A percentile compares a stretch with the other conserved stretches of the same genome.
Conservation (phyloP, 2,888 invertebrate genomes). For the Luperina nickerlii region DNA sequence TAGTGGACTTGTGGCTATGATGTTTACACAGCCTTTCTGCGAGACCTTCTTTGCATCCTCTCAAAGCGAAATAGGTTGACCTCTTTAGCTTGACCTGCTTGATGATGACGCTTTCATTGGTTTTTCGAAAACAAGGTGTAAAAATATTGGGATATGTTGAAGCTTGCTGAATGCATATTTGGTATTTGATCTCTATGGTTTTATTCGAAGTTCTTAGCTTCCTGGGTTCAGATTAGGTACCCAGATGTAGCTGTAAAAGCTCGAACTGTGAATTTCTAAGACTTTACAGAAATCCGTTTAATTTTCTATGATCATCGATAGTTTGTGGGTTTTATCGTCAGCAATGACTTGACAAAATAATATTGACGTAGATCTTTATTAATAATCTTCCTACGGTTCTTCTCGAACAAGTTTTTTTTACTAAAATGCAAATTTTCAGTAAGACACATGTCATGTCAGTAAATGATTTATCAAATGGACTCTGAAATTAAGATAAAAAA, state of each 20-base stretch:
- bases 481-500: constrained; percentile 52
- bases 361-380: constrained; percentile 11
- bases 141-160: neutral
- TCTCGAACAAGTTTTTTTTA: neutral
- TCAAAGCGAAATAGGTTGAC: constrained; percentile 55
- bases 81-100: constrained; percentile 55
- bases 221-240: neutral
- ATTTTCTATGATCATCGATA: no score
- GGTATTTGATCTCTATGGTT: neutral
- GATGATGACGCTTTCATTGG: constrained; percentile 17
- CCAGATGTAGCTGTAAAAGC: neutral
- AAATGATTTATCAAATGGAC: constrained; percentile 29
- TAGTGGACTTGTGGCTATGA: constrained; percentile 20
- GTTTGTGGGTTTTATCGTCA: neutral
- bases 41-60: constrained; percentile 30
- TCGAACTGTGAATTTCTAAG: neutral
- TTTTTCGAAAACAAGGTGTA: neutral
- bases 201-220: neutral
- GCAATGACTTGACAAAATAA: neutral
- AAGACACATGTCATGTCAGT: neutral
- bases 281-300: neutral
- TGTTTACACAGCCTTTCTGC: constrained; percentile 46
- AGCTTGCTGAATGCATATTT: no score
- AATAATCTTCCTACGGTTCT: neutral
- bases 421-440: neutral